Conservation (phyloP, 2,113 vertebrate species). For the Pyxicephalus adspersus region DNA sequence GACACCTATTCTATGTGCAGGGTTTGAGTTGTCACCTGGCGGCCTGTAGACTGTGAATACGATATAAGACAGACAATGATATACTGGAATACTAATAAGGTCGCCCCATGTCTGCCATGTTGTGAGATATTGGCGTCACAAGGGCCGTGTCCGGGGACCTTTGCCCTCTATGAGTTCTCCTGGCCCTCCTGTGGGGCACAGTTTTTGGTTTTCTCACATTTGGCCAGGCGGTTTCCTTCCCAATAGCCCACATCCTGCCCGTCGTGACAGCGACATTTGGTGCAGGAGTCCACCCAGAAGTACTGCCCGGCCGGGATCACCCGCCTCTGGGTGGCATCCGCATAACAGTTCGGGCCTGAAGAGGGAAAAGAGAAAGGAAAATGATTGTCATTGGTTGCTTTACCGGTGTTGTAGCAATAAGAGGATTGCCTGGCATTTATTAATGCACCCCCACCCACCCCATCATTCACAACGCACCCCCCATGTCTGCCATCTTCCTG, state of each 20-base stretch:
- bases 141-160: background rate
- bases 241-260: conserved; percentile 82
- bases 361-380: background rate
- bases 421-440: no score
- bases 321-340: conserved; percentile 66
- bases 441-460: background rate
- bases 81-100: no score
- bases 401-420: no score
- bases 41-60: background rate
- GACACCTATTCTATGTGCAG: background rate
- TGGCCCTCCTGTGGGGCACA: conserved; percentile 60
- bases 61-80: background rate
- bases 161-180: conserved; percentile 25
- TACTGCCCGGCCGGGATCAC: conserved; percentile 77
- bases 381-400: no score
- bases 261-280: conserved; percentile 79
- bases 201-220: conserved; percentile 73
- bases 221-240: conserved; percentile 81
- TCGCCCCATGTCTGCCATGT: background rate
- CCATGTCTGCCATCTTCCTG: no score
- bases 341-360: conserved; percentile 81
- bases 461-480: background rate
- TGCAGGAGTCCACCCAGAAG: conserved; percentile 80
- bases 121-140: background rate
- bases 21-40: background rate